Conservation (phyloP, 2,888 invertebrate species). For the Hylaea fasciaria region DNA sequence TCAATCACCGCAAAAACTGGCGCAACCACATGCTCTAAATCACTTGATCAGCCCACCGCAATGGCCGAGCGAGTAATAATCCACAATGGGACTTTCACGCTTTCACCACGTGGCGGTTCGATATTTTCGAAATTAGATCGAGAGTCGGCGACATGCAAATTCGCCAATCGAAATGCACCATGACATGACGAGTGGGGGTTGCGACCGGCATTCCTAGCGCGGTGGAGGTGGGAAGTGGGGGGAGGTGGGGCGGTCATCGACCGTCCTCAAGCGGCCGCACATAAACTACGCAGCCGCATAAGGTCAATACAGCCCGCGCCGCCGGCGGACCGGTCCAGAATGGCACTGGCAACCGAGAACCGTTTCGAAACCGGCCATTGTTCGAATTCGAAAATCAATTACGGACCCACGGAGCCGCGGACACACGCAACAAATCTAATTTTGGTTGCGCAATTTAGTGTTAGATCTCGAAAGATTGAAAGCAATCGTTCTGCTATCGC, state of each 20-base stretch:
- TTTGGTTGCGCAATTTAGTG: slow-evolving; percentile 65
- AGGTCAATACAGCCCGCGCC: slow-evolving; percentile 77
- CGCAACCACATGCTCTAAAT: slow-evolving; percentile 48
- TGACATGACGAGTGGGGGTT: slow-evolving; percentile 69
- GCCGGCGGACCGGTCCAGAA: slow-evolving; percentile 50
- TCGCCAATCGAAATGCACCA: slow-evolving; percentile 78
- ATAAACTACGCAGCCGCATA: slow-evolving; percentile 82
- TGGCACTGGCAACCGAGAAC: slow-evolving; percentile 46
- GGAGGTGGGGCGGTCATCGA: slow-evolving; percentile 75
- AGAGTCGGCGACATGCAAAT: slow-evolving; percentile 71
- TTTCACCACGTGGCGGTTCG: slow-evolving; percentile 60
- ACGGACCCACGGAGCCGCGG: slow-evolving; percentile 50
- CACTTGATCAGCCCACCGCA: slow-evolving; percentile 20
- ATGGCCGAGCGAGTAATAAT: slow-evolving; percentile 47
- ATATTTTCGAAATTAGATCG: slow-evolving; percentile 54
- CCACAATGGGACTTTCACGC: slow-evolving; percentile 47
- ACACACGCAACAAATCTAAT: slow-evolving; percentile 64
- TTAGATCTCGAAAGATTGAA: slow-evolving; percentile 64
- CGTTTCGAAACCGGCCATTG: slow-evolving; percentile 74
- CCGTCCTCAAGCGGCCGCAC: slow-evolving; percentile 80
- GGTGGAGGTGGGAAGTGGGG: slow-evolving; percentile 46
- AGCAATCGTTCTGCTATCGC: slow-evolving; percentile 57
- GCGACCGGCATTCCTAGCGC: slow-evolving; percentile 72
- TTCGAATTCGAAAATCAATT: slow-evolving; percentile 75
- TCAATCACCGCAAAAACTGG: slow-evolving; percentile 49